Percentiles rank a stretch among this genome's conserved stretches.
These are phyloP conservation scores for Halcyon senegalensis DNA, from an alignment of 2,113 vertebrate species.

Conservation along the genomic window DNA sequence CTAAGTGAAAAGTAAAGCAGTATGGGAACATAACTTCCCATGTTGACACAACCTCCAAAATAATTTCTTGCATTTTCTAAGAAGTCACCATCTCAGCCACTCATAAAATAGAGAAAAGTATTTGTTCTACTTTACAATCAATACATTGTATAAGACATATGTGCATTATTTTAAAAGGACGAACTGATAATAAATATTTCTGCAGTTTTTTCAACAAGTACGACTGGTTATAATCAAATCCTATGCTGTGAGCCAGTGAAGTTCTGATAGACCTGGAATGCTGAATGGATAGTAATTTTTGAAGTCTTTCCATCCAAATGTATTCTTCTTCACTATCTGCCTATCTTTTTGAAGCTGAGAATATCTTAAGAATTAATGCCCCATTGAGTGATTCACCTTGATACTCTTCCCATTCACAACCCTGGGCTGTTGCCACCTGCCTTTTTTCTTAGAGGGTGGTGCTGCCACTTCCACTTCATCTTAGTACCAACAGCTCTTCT, in stretches of 20 bases:
- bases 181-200: neutral
- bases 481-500: neutral
- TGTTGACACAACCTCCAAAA: neutral
- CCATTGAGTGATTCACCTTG: neutral
- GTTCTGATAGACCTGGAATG: neutral
- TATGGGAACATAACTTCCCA: neutral
- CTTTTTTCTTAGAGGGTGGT: neutral
- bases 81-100: neutral
- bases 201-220: neutral
- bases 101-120: neutral
- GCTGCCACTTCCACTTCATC: neutral
- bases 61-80: neutral
- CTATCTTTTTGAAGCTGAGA: neutral
- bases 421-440: neutral
- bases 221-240: neutral
- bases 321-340: neutral
- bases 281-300: neutral
- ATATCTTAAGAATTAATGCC: neutral
- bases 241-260: neutral
- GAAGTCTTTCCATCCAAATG: neutral
- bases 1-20: neutral
- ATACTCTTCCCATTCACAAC: neutral
- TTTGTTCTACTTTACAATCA: neutral
- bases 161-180: neutral
- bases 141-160: neutral